phyloP scores from a whole-genome alignment of 2,888 invertebrate species.

The Nomada goodeniana region DNA sequence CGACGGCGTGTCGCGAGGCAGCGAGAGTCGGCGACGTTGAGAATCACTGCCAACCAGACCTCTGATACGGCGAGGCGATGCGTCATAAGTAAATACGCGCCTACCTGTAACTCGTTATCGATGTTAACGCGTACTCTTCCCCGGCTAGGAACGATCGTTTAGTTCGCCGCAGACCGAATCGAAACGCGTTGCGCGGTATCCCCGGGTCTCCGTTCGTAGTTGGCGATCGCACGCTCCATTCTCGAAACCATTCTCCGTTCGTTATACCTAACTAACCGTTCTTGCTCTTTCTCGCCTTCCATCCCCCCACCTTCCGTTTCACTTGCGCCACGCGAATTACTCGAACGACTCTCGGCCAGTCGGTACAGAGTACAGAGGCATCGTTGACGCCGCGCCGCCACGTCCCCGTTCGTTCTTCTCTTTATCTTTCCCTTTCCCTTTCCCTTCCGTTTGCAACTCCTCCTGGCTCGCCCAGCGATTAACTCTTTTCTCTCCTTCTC shows the following conservation, averaged over 20 bases:
- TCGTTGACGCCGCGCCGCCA: constrained; percentile 67
- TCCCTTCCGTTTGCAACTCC: constrained; percentile 42
- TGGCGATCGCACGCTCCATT: constrained; percentile 19
- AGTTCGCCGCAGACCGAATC: constrained; percentile 29
- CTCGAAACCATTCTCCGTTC: constrained; percentile 56
- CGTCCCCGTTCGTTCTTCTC: constrained; percentile 54
- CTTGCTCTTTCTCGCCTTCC: constrained; percentile 46
- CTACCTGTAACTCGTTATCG: constrained; percentile 77
- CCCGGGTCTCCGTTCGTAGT: constrained; percentile 24
- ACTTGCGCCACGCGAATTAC: constrained; percentile 65
- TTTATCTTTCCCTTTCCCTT: not conserved
- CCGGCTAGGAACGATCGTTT: not conserved
- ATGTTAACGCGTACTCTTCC: constrained; percentile 56
- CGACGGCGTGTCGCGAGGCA: too few relatives aligned
- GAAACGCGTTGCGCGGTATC: constrained; percentile 33
- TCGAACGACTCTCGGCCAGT: constrained; percentile 71
- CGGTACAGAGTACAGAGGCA: constrained; percentile 68
- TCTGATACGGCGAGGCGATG: constrained; percentile 58
- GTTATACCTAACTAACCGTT: constrained; percentile 47
- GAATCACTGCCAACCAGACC: constrained; percentile 53
- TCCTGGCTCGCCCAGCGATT: constrained; percentile 34
- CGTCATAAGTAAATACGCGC: constrained; percentile 66
- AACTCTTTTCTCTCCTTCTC: constrained; percentile 8
- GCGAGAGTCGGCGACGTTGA: constrained; percentile 26
- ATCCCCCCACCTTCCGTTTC: constrained; percentile 52